A percentile compares a stretch with the other conserved stretches of the same genome.
These are phyloP conservation scores for Syrrhaptes paradoxus DNA, from an alignment of 2,113 vertebrate genomes.

Conservation along the genomic window DNA sequence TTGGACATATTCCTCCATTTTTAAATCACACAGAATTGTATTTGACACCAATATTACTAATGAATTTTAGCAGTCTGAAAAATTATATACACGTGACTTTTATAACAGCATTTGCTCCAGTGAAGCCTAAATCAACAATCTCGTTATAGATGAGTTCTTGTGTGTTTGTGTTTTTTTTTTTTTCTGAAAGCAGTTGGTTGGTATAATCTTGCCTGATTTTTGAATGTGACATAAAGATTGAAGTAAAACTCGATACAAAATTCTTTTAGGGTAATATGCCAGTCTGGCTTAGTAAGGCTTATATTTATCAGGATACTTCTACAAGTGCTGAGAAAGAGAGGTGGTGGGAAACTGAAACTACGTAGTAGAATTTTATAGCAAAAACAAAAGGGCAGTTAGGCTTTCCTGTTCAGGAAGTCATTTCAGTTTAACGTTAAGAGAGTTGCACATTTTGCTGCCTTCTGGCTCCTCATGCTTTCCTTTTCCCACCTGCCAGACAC, in stretches of 20 bases:
- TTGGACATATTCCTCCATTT: background rate
- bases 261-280: background rate
- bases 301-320: background rate
- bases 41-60: background rate
- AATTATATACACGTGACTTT: background rate
- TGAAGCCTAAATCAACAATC: background rate
- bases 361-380: fast-evolving
- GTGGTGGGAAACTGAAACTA: background rate
- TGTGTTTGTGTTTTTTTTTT: background rate
- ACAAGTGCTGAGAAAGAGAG: background rate
- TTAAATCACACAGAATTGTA: background rate
- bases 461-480: background rate
- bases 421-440: background rate
- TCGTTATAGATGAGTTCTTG: background rate
- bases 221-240: background rate
- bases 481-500: background rate
- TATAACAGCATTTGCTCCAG: background rate
- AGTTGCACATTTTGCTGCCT: background rate
- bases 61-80: background rate
- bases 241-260: background rate
- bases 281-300: background rate
- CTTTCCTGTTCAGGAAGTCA: background rate
- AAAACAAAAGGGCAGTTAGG: background rate
- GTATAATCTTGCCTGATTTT: background rate
- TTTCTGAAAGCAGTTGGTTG: background rate